These are phyloP conservation scores for Chaenocephalus aceratus DNA, from an alignment of 2,113 vertebrate genomes.

Conservation along the genomic window DNA sequence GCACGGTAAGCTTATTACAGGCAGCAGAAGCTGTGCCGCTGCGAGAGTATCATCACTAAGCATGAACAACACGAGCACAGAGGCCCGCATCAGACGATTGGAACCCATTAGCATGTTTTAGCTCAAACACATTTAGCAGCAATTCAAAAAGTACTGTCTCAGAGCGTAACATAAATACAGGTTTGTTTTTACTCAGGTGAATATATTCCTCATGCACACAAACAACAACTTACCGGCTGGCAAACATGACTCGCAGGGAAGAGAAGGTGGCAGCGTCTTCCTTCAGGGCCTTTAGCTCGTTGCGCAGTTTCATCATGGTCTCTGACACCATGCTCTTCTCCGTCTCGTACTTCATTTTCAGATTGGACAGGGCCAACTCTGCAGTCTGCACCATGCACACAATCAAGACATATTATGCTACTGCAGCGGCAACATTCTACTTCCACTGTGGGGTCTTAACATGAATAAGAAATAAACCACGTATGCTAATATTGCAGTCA, in stretches of 20 bases:
- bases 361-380: slow-evolving; percentile 87
- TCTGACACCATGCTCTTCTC: slow-evolving; percentile 89
- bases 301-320: slow-evolving; percentile 88
- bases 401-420: not conserved
- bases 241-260: slow-evolving; percentile 88
- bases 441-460: not conserved
- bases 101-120: not conserved
- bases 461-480: not conserved
- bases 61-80: slow-evolving; percentile 18
- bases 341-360: slow-evolving; percentile 89
- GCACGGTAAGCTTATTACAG: slow-evolving; percentile 76
- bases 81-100: not conserved
- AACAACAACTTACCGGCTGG: slow-evolving; percentile 83
- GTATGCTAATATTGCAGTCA: no score
- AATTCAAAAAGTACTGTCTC: not conserved
- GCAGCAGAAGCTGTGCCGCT: slow-evolving; percentile 44
- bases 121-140: not conserved
- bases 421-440: not conserved
- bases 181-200: not conserved
- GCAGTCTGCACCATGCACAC: slow-evolving; percentile 79
- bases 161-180: not conserved
- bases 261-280: slow-evolving; percentile 91
- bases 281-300: slow-evolving; percentile 89
- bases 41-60: slow-evolving; percentile 44
- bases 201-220: not conserved